These are phyloP conservation scores for Branchinecta lynchi DNA, from an alignment of 1,140 invertebrate genomes.

Conservation along the genomic window DNA sequence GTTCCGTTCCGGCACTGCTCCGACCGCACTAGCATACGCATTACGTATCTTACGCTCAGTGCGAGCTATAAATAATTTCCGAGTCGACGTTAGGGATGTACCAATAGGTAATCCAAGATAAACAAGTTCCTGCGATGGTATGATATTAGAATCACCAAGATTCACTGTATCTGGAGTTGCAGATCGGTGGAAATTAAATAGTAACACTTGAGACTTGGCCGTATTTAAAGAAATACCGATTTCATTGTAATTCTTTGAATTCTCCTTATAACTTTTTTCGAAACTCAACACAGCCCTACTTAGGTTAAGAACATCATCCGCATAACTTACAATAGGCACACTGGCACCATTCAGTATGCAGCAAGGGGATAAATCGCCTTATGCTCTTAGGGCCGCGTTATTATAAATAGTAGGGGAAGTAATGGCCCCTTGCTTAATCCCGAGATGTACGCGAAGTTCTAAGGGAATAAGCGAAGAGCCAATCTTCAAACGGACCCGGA, in stretches of 20 bases:
- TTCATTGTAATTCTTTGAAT: background rate
- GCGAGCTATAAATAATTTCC: background rate
- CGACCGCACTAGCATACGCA: constrained; percentile 8
- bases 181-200: too few relatives aligned
- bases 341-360: constrained; percentile 9
- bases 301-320: constrained; percentile 8
- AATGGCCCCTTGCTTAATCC: too few relatives aligned
- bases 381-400: background rate
- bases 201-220: too few relatives aligned
- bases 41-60: too few relatives aligned
- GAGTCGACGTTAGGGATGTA: background rate
- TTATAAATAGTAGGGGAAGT: too few relatives aligned
- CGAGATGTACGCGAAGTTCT: too few relatives aligned
- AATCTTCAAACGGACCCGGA: too few relatives aligned
- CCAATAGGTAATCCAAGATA: background rate
- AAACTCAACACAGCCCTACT: constrained; percentile 2
- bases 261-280: background rate
- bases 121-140: background rate
- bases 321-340: constrained; percentile 1
- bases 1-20: background rate
- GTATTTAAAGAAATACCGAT: constrained; percentile 7
- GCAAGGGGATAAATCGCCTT: background rate
- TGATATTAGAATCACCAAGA: background rate
- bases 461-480: too few relatives aligned
- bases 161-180: too few relatives aligned